Evolutionary conservation across 1,140 invertebrate species (phyloP).

Genomic region (Limonius californicus): DNA sequence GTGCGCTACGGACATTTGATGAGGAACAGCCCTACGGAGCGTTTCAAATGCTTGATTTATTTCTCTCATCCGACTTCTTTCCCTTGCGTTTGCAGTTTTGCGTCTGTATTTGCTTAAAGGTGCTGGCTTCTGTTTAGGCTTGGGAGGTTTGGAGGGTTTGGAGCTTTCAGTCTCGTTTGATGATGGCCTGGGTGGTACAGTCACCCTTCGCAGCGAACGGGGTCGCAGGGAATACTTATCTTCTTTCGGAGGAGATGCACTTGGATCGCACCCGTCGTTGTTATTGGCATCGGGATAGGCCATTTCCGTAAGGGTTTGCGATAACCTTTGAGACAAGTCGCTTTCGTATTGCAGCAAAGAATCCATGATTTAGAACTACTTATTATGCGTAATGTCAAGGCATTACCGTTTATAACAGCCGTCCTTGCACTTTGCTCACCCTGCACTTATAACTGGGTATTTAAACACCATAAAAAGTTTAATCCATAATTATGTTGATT

Average conservation of each 20-base stretch:
- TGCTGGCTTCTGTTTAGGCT: slow-evolving; percentile 66
- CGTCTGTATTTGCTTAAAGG: slow-evolving; percentile 85
- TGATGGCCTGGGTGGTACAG: slow-evolving; percentile 25
- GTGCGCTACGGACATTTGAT: slow-evolving; percentile 46
- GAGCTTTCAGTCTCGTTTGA: slow-evolving; percentile 7
- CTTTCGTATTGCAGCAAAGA: slow-evolving; percentile 34
- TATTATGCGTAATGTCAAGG: neutral
- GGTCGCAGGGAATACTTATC: slow-evolving; percentile 46
- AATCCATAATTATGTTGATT: neutral
- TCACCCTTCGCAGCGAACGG: slow-evolving; percentile 37
- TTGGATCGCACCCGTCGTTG: slow-evolving; percentile 32
- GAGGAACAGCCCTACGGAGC: slow-evolving; percentile 70
- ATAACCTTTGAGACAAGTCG: slow-evolving; percentile 24
- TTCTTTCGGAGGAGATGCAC: slow-evolving; percentile 26
- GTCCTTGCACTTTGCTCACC: slow-evolving; percentile 5
- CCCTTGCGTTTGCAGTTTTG: slow-evolving; percentile 85
- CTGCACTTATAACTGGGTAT: neutral
- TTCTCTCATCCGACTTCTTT: slow-evolving; percentile 80
- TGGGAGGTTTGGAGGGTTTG: slow-evolving; percentile 27
- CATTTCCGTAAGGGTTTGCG: slow-evolving; percentile 25
- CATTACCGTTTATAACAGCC: slow-evolving; percentile 1
- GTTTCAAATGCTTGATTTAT: slow-evolving; percentile 85
- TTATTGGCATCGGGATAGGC: slow-evolving; percentile 40
- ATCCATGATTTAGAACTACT: slow-evolving; percentile 33
- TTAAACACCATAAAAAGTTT: neutral